Conservation (phyloP, 64 coral and sea anemone species). For the Montipora efflorescens region DNA sequence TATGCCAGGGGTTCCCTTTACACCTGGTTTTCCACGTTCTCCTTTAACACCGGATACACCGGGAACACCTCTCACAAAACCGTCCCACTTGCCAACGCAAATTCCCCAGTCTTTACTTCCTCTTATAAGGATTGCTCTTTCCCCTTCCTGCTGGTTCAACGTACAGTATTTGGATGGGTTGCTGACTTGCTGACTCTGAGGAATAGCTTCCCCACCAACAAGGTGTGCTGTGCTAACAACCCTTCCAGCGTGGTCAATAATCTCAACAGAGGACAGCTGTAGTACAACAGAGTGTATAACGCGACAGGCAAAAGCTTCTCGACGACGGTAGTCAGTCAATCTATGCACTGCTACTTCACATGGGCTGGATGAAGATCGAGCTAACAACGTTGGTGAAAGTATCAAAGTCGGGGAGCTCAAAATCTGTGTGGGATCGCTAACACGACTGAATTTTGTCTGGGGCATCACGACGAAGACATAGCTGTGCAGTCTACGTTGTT, state of each 20-base stretch:
- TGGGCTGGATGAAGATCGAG: not conserved
- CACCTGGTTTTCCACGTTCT: not conserved
- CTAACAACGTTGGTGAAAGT: slow-evolving; percentile 47
- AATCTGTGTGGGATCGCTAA: slow-evolving; percentile 10
- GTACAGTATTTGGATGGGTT: not conserved
- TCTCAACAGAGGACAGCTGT: slow-evolving; percentile 59
- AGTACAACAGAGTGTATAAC: slow-evolving; percentile 46
- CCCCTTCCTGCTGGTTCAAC: slow-evolving; percentile 48
- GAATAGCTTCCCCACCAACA: slow-evolving; percentile 53
- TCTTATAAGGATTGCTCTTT: slow-evolving; percentile 78
- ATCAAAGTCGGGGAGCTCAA: slow-evolving; percentile 54
- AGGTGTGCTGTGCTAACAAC: slow-evolving; percentile 62
- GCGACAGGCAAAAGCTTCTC: slow-evolving; percentile 48
- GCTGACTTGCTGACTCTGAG: slow-evolving; percentile 14
- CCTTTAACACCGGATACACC: not conserved
- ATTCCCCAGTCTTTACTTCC: slow-evolving; percentile 83
- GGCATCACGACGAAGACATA: slow-evolving; percentile 48
- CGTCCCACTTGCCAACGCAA: slow-evolving; percentile 76
- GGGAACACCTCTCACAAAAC: slow-evolving; percentile 31
- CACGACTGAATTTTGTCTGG: not conserved
- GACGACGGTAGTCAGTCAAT: slow-evolving; percentile 3
- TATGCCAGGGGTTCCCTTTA: not conserved
- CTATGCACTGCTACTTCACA: slow-evolving; percentile 66
- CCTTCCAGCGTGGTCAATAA: slow-evolving; percentile 25
- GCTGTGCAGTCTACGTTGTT: not conserved